phyloP scores from a whole-genome alignment of 2,113 vertebrate genomes.

The Lagopus muta region DNA sequence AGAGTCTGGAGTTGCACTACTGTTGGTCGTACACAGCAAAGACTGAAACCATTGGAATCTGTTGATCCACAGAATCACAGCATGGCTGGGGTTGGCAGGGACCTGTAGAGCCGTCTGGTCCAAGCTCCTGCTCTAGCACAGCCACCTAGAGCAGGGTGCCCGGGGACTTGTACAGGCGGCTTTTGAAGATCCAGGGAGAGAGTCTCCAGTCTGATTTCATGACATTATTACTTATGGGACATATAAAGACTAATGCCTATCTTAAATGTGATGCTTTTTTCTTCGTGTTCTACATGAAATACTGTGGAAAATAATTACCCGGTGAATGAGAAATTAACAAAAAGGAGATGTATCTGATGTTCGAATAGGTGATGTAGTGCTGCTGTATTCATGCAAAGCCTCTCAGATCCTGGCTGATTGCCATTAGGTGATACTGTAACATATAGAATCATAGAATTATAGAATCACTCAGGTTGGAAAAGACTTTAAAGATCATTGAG shows the following conservation, averaged over 20 bases:
- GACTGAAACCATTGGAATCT: neutral
- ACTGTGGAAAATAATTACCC: neutral
- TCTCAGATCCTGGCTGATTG: neutral
- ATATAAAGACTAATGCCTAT: neutral
- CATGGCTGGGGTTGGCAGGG: neutral
- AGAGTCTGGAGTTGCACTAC: neutral
- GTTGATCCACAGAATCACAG: neutral
- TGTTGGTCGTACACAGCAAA: neutral
- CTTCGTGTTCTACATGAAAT: neutral
- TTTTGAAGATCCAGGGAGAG: neutral
- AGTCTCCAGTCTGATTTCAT: neutral
- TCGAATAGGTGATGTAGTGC: neutral
- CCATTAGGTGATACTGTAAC: neutral
- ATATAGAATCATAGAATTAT: neutral
- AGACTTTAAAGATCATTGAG: no score
- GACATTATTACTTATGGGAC: neutral
- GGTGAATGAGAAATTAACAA: neutral
- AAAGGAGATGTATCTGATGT: neutral
- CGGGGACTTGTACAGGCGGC: neutral
- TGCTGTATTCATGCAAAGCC: neutral
- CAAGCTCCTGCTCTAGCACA: neutral
- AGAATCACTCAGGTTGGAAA: no score
- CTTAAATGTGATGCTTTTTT: neutral
- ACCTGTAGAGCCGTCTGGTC: neutral
- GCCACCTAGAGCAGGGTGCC: rapidly evolving